These are phyloP conservation scores for Penaeus vannamei DNA, from an alignment of 1,140 invertebrate genomes.

Conservation along the genomic window DNA sequence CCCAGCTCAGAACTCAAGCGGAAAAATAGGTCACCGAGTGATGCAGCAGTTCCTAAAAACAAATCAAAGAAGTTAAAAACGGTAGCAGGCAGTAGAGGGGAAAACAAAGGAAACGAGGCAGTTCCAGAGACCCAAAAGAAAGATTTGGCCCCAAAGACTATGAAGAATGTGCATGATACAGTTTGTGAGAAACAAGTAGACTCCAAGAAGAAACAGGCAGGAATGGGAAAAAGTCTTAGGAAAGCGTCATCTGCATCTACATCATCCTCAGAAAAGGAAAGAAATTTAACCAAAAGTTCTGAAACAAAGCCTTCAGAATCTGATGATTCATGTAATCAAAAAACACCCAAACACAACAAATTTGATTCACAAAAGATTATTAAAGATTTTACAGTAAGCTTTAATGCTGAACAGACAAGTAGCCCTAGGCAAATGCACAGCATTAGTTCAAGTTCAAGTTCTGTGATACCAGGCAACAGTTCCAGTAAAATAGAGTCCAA, in stretches of 20 bases:
- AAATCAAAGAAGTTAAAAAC: slow-evolving; percentile 2
- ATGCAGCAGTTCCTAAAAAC: neutral
- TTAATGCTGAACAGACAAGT: no score
- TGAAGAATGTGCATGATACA: neutral
- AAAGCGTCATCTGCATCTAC: neutral
- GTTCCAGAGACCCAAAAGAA: neutral
- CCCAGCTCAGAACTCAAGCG: neutral
- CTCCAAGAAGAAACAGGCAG: neutral
- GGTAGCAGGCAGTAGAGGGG: neutral
- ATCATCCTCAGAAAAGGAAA: no score
- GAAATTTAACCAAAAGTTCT: no score
- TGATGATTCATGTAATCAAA: no score
- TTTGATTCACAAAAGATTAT: no score
- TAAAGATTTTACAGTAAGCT: no score
- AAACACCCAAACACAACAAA: no score
- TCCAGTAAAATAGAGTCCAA: no score
- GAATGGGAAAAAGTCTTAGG: neutral
- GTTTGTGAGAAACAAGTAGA: neutral
- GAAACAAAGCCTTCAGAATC: no score
- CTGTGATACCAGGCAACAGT: no score
- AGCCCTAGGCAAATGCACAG: no score
- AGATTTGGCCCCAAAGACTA: neutral
- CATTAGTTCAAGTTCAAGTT: no score
- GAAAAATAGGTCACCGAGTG: neutral
- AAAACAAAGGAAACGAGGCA: neutral